Conservation (phyloP, 2,888 invertebrate genomes). For the Tipula confusa region DNA sequence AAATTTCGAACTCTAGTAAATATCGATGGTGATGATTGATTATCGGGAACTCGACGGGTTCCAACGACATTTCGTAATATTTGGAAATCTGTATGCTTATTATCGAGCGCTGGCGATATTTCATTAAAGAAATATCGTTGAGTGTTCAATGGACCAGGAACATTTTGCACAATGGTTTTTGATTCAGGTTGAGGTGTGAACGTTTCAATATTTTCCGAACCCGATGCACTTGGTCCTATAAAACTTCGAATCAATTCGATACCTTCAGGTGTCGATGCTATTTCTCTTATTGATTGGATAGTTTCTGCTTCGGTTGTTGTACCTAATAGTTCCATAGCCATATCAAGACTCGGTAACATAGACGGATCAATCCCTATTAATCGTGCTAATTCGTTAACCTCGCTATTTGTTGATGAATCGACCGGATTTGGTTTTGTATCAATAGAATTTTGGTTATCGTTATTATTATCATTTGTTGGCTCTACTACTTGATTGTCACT, state of each 20-base stretch:
- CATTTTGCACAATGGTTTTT: neutral
- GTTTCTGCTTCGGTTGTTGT: conserved; percentile 34
- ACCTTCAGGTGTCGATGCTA: conserved; percentile 33
- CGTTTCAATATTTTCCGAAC: neutral
- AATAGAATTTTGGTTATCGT: neutral
- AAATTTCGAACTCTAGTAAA: neutral
- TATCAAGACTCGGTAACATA: neutral
- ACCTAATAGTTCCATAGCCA: conserved; percentile 31
- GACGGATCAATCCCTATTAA: neutral
- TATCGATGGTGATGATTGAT: neutral
- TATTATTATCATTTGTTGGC: neutral
- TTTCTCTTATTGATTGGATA: conserved; percentile 32
- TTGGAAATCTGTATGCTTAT: neutral
- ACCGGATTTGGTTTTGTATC: neutral
- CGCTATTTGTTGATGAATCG: neutral
- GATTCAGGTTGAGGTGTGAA: neutral
- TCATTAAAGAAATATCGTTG: neutral
- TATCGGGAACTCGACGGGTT: neutral
- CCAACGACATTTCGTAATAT: neutral
- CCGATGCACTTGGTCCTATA: neutral
- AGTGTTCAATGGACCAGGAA: neutral
- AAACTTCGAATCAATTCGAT: conserved; percentile 32
- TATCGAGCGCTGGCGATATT: neutral
- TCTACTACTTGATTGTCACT: neutral
- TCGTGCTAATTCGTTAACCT: neutral